These are phyloP conservation scores for Halichoeres trimaculatus DNA, from an alignment of 2,113 vertebrate species.

Conservation along the genomic window DNA sequence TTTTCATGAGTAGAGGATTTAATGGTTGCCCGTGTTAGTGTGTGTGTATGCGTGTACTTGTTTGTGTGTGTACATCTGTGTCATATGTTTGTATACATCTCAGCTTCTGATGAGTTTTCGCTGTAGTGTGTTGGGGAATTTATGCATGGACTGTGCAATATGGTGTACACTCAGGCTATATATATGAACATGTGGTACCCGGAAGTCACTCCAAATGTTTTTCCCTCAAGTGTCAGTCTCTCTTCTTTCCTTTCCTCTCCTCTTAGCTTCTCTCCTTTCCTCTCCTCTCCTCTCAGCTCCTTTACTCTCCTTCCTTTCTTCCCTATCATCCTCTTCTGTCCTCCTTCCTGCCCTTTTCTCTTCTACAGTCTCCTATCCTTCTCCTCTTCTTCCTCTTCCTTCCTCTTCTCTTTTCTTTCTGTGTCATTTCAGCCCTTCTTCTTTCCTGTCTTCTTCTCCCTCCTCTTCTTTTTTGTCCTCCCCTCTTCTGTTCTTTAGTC, in stretches of 20 bases:
- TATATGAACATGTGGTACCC: slow-evolving; percentile 50
- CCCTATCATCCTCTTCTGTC: too few relatives aligned
- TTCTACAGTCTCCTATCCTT: too few relatives aligned
- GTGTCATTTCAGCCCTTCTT: too few relatives aligned
- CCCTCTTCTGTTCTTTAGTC: not conserved
- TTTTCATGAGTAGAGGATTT: slow-evolving; percentile 77
- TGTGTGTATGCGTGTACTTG: slow-evolving; percentile 26
- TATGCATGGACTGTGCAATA: slow-evolving; percentile 44
- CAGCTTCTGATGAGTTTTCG: slow-evolving; percentile 49
- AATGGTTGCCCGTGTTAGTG: slow-evolving; percentile 56
- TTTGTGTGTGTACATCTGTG: slow-evolving; percentile 15
- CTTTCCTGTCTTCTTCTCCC: not conserved
- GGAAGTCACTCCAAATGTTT: slow-evolving; percentile 55
- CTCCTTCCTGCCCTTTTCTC: too few relatives aligned
- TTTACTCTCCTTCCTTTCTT: too few relatives aligned
- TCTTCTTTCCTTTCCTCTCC: not conserved
- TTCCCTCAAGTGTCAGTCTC: slow-evolving; percentile 37
- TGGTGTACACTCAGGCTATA: slow-evolving; percentile 55
- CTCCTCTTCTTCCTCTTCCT: too few relatives aligned
- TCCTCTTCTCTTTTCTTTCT: too few relatives aligned
- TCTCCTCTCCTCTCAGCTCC: too few relatives aligned
- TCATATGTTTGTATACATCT: slow-evolving; percentile 42
- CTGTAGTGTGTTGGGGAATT: slow-evolving; percentile 67
- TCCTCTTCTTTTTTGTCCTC: slow-evolving; percentile 1
- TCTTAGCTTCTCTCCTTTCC: not conserved